Conservation (phyloP, 2,888 invertebrate genomes). For the Zaprionus lineosus region DNA sequence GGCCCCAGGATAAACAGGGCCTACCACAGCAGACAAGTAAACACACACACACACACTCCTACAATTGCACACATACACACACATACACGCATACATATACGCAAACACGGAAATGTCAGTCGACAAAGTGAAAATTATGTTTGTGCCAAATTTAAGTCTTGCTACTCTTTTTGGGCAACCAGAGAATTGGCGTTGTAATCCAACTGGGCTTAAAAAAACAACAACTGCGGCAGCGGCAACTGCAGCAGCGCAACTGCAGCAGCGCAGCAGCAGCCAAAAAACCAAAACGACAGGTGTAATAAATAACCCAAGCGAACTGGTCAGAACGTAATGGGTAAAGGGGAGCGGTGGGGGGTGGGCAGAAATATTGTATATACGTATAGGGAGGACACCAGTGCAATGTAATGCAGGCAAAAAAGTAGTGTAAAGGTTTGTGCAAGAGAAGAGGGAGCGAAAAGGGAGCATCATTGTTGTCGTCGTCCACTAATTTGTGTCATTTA, state of each 20-base stretch:
- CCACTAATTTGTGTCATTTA: conserved; percentile 74
- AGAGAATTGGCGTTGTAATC: conserved; percentile 49
- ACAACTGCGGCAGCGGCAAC: conserved; percentile 17
- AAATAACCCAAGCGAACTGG: conserved; percentile 66
- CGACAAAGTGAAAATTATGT: conserved; percentile 76
- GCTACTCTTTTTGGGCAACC: conserved; percentile 44
- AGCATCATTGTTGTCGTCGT: conserved; percentile 18
- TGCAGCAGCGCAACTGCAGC: conserved; percentile 18
- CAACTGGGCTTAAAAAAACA: conserved; percentile 24
- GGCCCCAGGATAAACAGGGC: conserved; percentile 25
- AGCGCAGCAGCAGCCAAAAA: conserved; percentile 41
- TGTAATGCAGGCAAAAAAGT: conserved; percentile 25
- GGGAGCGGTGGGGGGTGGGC: conserved; percentile 16
- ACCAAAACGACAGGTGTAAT: conserved; percentile 74
- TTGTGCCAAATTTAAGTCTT: conserved; percentile 72
- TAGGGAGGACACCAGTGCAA: conserved; percentile 14
- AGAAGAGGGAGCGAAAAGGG: too few species aligned
- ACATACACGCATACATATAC: conserved; percentile 15
- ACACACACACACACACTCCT: conserved; percentile 28
- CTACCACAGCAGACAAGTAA: too few species aligned
- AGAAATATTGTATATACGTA: too few species aligned
- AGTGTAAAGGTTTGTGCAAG: too few species aligned
- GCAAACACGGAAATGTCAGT: conserved; percentile 64
- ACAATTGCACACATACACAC: conserved; percentile 2
- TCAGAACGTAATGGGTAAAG: conserved; percentile 42